Base-by-base conservation (phyloP, 2,113 vertebrate species). In the zebrafish (Danio rerio) region DNA sequence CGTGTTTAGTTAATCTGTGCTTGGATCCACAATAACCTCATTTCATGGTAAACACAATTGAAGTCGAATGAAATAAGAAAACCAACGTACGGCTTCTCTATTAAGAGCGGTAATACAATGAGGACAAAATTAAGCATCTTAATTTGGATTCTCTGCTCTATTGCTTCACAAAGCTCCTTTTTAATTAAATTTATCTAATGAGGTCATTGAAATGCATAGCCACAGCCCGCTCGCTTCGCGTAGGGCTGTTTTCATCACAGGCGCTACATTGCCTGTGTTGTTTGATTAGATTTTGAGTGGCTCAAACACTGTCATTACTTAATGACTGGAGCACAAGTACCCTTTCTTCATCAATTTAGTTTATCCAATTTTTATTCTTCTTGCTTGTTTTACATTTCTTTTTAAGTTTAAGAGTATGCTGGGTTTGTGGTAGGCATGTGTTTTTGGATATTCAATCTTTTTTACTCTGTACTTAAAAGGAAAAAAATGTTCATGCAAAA, bases 181-280 rank as follows among this genome's bases (percentile, higher is more conserved):
- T 86, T 86, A 86, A 87, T 85, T 87, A 86, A 81, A 81, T 85
- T 83, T 83, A 81, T 78, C 81, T 83, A 87, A 86, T 86, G 78
- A 81, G 82, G 86, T 80, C 70, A 81, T 82, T 62, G 68, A 80
- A 56, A 80, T 82, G 77, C 86, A 87, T 68, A 74, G 74, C 50
- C 20, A 47, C 59, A 62, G 76, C 59, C 52, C 20, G 16, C 61
- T 59, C 53, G 45, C 42, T 18, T 80, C 20, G 20, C 78, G 68
- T 42, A 75, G 58, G 42, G 55, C 78, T 82, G 31, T 49, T 56
- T 63, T 77, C 75, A 77, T 77, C 18, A 63, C n/a, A 20, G 31
- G 71, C 18, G 9, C 52, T 50, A 47, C 55, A 74, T 61, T 16
- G 59, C 59, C 66, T 63, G 56, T 49, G 62, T 61, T 62, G 56